Percentiles rank a stretch among this genome's conserved stretches.
Conservation (phyloP, 2,797 vertebrate genomes). For the Vireo griseus region DNA sequence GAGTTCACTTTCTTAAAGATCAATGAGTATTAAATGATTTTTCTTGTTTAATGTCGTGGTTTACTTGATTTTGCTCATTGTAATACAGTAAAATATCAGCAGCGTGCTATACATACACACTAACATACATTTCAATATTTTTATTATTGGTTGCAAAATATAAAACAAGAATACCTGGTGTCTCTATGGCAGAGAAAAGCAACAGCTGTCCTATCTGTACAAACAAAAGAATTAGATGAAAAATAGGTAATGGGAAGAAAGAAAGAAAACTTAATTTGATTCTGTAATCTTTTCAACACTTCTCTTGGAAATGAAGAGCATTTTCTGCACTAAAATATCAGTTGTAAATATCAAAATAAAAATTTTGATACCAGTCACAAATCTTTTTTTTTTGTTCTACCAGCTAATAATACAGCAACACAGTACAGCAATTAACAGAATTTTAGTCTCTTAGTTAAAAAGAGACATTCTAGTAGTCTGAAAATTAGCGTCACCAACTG, state of each 20-base stretch:
- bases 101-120: not conserved
- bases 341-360: too few species aligned
- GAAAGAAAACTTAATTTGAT: not conserved
- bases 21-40: not conserved
- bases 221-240: not conserved
- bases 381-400: not conserved
- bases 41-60: not conserved
- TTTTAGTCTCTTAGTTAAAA: not conserved
- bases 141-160: not conserved
- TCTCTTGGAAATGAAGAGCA: not conserved
- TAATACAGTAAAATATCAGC: not conserved
- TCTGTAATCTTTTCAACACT: not conserved
- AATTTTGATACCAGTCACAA: not conserved
- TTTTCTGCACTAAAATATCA: not conserved
- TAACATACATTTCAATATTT: accelerated
- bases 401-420: not conserved
- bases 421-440: not conserved
- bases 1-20: not conserved
- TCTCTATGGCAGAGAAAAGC: not conserved
- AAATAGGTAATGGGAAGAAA: not conserved
- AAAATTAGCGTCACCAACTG: not conserved
- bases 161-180: not conserved
- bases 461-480: not conserved
- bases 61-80: not conserved
- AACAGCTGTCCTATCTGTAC: not conserved